Percentiles rank a stretch among this genome's conserved stretches.
phyloP scores from a whole-genome alignment of 1,140 invertebrate species.

The Aphidius gifuensis region DNA sequence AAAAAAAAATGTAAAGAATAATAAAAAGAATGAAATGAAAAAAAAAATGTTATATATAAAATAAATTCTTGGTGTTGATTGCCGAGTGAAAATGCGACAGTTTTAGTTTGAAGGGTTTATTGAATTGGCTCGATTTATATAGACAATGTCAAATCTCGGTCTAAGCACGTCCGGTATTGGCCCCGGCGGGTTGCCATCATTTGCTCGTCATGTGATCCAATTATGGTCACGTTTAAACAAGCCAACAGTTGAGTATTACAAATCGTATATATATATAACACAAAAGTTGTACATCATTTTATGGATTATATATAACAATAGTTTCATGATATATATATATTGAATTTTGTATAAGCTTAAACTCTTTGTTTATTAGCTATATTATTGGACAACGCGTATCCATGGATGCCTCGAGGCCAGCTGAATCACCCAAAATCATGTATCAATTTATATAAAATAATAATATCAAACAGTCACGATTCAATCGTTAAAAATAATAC shows the following conservation, averaged over 20 bases:
- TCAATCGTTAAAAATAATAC: constrained; percentile 32
- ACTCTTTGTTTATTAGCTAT: constrained; percentile 43
- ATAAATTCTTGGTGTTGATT: background rate
- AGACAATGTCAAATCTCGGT: constrained; percentile 47
- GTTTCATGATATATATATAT: too few species aligned
- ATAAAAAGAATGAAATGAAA: too few species aligned
- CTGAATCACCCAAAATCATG: constrained; percentile 34
- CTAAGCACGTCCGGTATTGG: constrained; percentile 48
- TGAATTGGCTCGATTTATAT: constrained; percentile 45
- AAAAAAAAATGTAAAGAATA: too few species aligned
- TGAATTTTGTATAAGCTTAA: constrained; percentile 11
- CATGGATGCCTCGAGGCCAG: constrained; percentile 41
- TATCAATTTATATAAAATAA: constrained; percentile 33
- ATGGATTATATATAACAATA: too few species aligned
- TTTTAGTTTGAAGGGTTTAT: too few species aligned
- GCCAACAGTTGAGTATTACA: constrained; percentile 40
- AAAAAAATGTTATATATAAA: too few species aligned
- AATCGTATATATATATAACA: constrained; percentile 8
- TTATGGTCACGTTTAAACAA: constrained; percentile 44
- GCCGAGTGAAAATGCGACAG: background rate
- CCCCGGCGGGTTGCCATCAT: constrained; percentile 35
- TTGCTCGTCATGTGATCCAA: constrained; percentile 50
- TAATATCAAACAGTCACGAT: constrained; percentile 45
- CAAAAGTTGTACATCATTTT: too few species aligned
- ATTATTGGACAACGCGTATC: constrained; percentile 53